These are phyloP conservation scores for Megaleporinus macrocephalus DNA, from an alignment of 2,113 vertebrate genomes.

Conservation along the genomic window DNA sequence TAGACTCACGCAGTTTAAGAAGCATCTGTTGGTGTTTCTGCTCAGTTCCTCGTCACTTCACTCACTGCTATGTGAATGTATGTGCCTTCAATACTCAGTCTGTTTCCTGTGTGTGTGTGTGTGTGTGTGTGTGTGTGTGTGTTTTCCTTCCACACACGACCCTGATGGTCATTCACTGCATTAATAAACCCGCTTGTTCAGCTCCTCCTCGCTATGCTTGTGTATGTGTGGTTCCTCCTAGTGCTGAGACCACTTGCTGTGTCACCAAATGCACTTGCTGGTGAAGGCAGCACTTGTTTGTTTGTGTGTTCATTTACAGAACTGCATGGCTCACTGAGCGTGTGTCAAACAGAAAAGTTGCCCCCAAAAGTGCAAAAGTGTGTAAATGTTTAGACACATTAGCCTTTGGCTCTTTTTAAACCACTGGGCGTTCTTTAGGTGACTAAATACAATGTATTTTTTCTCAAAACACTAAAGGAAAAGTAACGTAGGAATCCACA, in stretches of 20 bases:
- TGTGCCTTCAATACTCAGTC: not conserved
- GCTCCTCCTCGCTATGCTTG: not conserved
- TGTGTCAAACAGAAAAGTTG: not conserved
- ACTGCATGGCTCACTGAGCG: conserved; percentile 7
- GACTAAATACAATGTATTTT: too few relatives aligned
- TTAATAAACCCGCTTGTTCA: conserved; percentile 25
- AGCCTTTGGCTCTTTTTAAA: too few relatives aligned
- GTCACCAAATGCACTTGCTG: not conserved
- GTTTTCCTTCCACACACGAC: not conserved
- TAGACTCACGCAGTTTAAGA: conserved; percentile 30
- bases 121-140: conserved; percentile 3
- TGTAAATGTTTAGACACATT: too few relatives aligned
- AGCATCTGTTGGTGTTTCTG: conserved; percentile 1
- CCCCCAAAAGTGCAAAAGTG: too few relatives aligned
- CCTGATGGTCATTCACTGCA: not conserved
- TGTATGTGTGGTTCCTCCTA: not conserved
- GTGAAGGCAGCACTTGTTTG: conserved; percentile 9
- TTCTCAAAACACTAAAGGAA: too few relatives aligned
- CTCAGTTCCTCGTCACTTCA: not conserved
- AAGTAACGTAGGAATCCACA: too few relatives aligned
- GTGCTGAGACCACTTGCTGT: not conserved
- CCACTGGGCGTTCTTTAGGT: too few relatives aligned
- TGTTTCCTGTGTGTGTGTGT: conserved; percentile 3
- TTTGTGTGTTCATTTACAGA: conserved; percentile 1
- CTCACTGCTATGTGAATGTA: not conserved